phyloP scores from a whole-genome alignment of 1,140 invertebrate species.

The Psix sp. region DNA sequence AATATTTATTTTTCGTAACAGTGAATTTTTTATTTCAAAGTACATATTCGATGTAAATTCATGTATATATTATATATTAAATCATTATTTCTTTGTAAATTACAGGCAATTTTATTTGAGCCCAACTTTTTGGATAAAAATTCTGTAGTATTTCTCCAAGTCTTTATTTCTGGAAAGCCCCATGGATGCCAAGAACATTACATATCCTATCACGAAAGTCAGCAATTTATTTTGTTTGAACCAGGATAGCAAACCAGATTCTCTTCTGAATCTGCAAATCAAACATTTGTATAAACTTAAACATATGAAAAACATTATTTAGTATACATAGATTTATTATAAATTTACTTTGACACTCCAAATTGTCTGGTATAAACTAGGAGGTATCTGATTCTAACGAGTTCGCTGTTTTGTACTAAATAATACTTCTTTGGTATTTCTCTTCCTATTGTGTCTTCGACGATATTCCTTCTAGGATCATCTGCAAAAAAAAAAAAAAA shows the following conservation, averaged over 20 bases:
- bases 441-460: conserved; percentile 75
- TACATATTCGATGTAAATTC: too few species aligned
- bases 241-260: conserved; percentile 69
- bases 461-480: conserved; percentile 67
- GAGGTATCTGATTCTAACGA: conserved; percentile 86
- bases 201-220: conserved; percentile 74
- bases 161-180: conserved; percentile 75
- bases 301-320: conserved; percentile 10
- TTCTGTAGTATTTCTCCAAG: conserved; percentile 73
- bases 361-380: conserved; percentile 83
- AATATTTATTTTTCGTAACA: conserved; percentile 1
- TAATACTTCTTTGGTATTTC: conserved; percentile 85
- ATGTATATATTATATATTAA: conserved; percentile 5
- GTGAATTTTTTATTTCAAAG: too few species aligned
- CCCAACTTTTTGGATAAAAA: conserved; percentile 73
- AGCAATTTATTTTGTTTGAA: conserved; percentile 75
- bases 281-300: background rate
- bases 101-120: conserved; percentile 57
- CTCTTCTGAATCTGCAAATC: conserved; percentile 62
- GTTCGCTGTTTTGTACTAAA: conserved; percentile 85
- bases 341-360: conserved; percentile 61
- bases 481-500: conserved; percentile 56
- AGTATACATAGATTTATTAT: too few species aligned
- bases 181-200: conserved; percentile 74
- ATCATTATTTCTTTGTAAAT: background rate